Evolutionary conservation across 2,888 invertebrate species (phyloP), one percentile per base, ranked within the genome.

Genomic region (Pyrrhosoma nymphula): DNA sequence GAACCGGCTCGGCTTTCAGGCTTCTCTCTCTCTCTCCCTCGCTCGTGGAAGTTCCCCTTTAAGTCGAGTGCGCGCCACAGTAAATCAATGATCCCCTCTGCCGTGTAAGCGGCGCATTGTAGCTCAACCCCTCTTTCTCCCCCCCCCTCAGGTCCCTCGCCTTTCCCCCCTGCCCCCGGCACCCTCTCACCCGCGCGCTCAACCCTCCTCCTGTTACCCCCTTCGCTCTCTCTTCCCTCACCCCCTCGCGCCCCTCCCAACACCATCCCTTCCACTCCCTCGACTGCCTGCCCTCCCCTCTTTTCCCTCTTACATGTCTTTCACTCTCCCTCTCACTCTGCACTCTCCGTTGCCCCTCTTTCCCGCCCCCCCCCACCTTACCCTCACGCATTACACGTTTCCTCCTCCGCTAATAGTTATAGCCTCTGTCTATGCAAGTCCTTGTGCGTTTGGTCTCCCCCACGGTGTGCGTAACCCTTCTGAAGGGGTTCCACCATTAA

Each of bases 41-140:
- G 35, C 30, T 63, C 93, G 69, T 93, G 93, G 69, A 39, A 69
- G 93, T 18, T 93, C 69, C 93, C 69, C 93, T 93, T 93, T 93
- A 93, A 93, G 93, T 93, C 93, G 75, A 69, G 93, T 75, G 69
- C 69, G 69, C 69, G 93, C 47, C 93, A 47, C 93, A 93, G 93
- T 93, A 93, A 93, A 93, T 93, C 93, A 93, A 93, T 93, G 93
- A 93, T 93, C 63, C 93, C 93, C 93, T 93, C 69, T 93, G 93
- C 93, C 93, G 75, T 93, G 93, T 93, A 93, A 93, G 93, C 93
- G 69, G 93, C 93, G 93, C 93, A 93, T 93, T 93, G 93, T 93
- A 69, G 93, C 93, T 55, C 93, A 93, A 47, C 47, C 91, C 23
- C 47, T 63, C 26, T n/a, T 60, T 60, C 63, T 55, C 69, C 39